Percentiles rank a stretch among this genome's conserved stretches.
Conservation (phyloP, 1,140 invertebrate species). For the Drosophila ogumai region DNA sequence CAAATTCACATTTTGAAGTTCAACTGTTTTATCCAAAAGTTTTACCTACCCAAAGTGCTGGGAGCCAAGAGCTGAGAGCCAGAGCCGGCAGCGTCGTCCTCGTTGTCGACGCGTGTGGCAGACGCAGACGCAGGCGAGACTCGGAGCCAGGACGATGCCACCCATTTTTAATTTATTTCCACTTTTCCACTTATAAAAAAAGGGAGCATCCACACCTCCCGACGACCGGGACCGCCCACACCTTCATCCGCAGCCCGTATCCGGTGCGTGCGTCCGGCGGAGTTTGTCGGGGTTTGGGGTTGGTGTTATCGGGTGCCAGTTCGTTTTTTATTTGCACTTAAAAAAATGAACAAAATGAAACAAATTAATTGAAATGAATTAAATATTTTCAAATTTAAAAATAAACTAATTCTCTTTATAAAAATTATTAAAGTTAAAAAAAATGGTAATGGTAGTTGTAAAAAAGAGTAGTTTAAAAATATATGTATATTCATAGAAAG, state of each 20-base stretch:
- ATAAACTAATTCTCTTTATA: neutral
- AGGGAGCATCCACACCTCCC: slow-evolving; percentile 24
- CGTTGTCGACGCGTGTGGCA: slow-evolving; percentile 61
- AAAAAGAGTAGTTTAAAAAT: too few species aligned
- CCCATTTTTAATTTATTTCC: slow-evolving; percentile 84
- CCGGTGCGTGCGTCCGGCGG: slow-evolving; percentile 79
- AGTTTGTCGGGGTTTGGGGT: slow-evolving; percentile 55
- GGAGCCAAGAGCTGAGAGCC: slow-evolving; percentile 13
- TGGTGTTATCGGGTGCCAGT: slow-evolving; percentile 55
- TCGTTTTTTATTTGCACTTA: slow-evolving; percentile 20
- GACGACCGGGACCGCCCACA: slow-evolving; percentile 13
- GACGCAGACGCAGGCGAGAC: slow-evolving; percentile 64
- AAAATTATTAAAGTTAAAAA: neutral
- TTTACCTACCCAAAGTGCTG: slow-evolving; percentile 60
- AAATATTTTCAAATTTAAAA: neutral
- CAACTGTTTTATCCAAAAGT: slow-evolving; percentile 84
- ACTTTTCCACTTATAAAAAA: slow-evolving; percentile 68
- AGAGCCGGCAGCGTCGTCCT: slow-evolving; percentile 46
- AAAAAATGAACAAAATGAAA: neutral
- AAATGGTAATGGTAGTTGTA: too few species aligned
- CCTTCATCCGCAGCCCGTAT: slow-evolving; percentile 67
- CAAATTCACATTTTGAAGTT: slow-evolving; percentile 84
- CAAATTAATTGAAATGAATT: too few species aligned
- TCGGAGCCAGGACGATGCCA: slow-evolving; percentile 49
- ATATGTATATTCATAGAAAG: neutral